A percentile compares a stretch with the other conserved stretches of the same genome.
phyloP scores from a whole-genome alignment of 2,113 vertebrate genomes.

The Meriones unguiculatus region DNA sequence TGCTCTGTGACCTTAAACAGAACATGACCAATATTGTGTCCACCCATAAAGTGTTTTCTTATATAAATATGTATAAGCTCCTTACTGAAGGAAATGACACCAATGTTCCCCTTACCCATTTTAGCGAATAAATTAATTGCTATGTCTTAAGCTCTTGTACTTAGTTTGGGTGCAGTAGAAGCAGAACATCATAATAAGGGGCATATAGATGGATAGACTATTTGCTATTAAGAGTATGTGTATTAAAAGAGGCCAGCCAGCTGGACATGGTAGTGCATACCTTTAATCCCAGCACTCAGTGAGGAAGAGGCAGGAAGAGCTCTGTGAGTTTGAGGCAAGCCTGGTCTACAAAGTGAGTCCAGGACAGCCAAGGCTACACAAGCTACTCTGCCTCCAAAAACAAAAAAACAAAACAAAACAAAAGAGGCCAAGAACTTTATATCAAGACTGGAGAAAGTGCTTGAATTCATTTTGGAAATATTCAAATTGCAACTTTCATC shows the following conservation, averaged over 20 bases:
- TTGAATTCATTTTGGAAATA: neutral
- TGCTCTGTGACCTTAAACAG: neutral
- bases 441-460: neutral
- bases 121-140: too few species aligned
- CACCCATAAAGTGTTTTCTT: neutral
- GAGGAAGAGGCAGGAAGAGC: too few species aligned
- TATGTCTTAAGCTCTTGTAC: neutral
- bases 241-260: neutral
- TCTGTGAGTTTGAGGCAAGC: too few species aligned
- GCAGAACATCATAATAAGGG: neutral
- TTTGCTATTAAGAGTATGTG: too few species aligned
- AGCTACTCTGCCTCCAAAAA: too few species aligned
- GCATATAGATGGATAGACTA: fast-evolving
- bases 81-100: neutral
- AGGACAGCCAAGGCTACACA: too few species aligned
- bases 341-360: too few species aligned
- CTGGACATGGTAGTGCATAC: too few species aligned
- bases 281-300: too few species aligned
- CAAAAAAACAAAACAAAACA: too few species aligned
- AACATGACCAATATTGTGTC: neutral
- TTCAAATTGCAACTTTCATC: neutral
- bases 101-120: neutral
- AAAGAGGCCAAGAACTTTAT: neutral
- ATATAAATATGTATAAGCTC: neutral
- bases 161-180: neutral